Evolutionary conservation across 2,113 vertebrate genomes (phyloP).

Genomic region (Corvus moneduloides): DNA sequence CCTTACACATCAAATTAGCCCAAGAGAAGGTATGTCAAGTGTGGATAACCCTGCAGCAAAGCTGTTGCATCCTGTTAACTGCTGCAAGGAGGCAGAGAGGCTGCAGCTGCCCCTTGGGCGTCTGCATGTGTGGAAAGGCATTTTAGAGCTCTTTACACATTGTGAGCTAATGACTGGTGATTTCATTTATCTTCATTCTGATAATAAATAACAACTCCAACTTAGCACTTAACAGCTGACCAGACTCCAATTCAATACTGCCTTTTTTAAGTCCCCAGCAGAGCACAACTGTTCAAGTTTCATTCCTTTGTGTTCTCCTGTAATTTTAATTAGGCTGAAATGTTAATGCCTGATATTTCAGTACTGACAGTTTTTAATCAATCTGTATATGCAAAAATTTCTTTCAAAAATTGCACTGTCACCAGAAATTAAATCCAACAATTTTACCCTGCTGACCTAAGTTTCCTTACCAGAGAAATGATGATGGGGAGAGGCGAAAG

Average conservation of each 20-base stretch:
- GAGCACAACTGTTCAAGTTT: neutral
- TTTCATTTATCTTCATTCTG: conserved; percentile 57
- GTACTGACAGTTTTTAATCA: neutral
- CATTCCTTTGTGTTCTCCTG: neutral
- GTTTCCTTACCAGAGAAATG: neutral
- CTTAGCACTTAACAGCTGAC: neutral
- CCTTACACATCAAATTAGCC: neutral
- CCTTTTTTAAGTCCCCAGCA: neutral
- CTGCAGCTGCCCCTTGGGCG: neutral
- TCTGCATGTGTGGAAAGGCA: neutral
- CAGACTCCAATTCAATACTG: neutral
- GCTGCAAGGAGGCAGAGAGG: neutral
- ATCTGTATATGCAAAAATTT: neutral
- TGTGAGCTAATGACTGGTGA: conserved; percentile 48
- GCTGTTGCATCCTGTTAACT: neutral
- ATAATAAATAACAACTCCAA: neutral
- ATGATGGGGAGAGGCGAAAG: neutral
- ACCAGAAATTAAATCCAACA: neutral
- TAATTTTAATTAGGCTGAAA: neutral
- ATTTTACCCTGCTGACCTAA: neutral
- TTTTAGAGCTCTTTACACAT: conserved; percentile 19
- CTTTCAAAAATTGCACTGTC: neutral
- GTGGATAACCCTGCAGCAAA: neutral
- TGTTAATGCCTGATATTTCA: neutral
- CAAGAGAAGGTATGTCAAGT: neutral